Evolutionary conservation across 2,888 invertebrate genomes (phyloP), one percentile per base, ranked within the genome.

Genomic region (Amiota communis): DNA sequence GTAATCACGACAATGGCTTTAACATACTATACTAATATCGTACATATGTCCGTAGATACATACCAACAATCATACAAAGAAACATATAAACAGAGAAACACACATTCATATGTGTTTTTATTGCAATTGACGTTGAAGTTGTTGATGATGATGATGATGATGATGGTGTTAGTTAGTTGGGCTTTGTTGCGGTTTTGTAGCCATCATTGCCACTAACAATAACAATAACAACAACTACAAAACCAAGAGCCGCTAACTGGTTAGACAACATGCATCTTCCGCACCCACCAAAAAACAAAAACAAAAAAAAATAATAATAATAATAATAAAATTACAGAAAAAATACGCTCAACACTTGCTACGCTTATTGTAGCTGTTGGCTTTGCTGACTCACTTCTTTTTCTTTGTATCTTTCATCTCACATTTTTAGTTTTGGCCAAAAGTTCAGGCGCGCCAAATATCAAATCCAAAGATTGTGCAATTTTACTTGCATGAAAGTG

Each of bases 391-490:
- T 74, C 74, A 72, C 57, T 67, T 36, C 13, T 70, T 56, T 20
- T 23, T 61, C 64, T 49, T 46, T 57, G 48, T 63, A 64, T 73
- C 23, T 59, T 59, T 59, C 9, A 59, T 59, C 23, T 17, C 3
- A 12, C 2, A 11, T 57, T 23, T 36, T 65, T 72, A 46, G 46
- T 69, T 63, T 72, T 74, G 74, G 74, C 69, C 69, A 74, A 36
- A 74, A 74, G 74, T 74, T 74, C 74, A 74, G 64, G 74, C 65
- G 72, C 69, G 61, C 68, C 63, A 71, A 71, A 64, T 71, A 64
- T 64, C 51, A 71, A 56, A 72, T 51, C 36, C 36, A 61, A 46
- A 13, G 69, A 72, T 83, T 83, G 85, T 83, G 82, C 80, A 85
- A 83, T 79, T 77, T 76, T 77, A 47, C 20, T 72, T 61, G 70